phyloP scores from a whole-genome alignment of 2,797 vertebrate genomes.

The Pteropus rufus region DNA sequence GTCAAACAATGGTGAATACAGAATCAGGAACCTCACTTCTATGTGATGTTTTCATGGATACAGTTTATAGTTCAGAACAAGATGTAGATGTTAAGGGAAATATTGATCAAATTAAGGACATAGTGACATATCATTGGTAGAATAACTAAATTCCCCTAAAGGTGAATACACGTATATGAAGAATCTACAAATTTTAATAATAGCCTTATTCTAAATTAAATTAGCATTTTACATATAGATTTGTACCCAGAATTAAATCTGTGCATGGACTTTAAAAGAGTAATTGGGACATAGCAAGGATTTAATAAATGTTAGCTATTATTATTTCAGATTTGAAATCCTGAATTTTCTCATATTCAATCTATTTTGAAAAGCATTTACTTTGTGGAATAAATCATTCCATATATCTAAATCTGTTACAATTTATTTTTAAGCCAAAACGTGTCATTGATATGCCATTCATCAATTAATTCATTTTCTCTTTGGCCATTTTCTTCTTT shows the following conservation, averaged over 20 bases:
- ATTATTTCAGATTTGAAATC: background rate
- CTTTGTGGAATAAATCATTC: background rate
- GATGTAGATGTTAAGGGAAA: background rate
- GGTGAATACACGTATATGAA: background rate
- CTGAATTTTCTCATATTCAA: background rate
- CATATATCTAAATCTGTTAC: background rate
- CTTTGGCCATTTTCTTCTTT: background rate
- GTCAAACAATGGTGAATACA: background rate
- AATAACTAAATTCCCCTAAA: background rate
- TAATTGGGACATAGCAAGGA: background rate
- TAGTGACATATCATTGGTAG: background rate
- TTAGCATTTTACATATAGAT: background rate
- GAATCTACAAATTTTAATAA: background rate
- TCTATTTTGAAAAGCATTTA: background rate
- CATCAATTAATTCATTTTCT: background rate
- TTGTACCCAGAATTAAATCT: background rate
- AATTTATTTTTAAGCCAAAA: background rate
- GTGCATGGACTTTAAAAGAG: background rate
- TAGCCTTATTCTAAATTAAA: background rate
- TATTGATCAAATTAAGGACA: background rate
- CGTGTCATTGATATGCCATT: background rate
- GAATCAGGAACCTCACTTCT: background rate
- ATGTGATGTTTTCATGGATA: background rate
- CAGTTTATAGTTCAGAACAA: background rate
- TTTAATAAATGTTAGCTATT: background rate